Percentiles rank a stretch among this genome's conserved stretches.
Conservation (phyloP, 2,797 vertebrate genomes). For the Numenius phaeopus region DNA sequence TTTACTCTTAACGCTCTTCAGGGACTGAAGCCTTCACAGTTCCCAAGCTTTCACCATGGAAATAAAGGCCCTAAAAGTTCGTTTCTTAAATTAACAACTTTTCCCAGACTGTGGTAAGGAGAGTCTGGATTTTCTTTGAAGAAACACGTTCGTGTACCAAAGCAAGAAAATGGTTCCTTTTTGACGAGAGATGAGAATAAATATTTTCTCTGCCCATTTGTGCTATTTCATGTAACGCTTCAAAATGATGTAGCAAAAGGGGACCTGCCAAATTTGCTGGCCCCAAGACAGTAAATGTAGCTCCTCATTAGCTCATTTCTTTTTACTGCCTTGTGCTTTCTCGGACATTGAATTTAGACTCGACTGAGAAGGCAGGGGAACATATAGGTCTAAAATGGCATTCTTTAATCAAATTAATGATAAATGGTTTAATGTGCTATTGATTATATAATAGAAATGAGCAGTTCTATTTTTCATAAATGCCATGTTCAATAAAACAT, state of each 20-base stretch:
- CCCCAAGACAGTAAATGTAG: not conserved
- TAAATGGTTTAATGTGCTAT: conserved; percentile 77
- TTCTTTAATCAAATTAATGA: conserved; percentile 75
- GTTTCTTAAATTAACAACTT: not conserved
- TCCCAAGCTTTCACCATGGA: not conserved
- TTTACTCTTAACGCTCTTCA: not conserved
- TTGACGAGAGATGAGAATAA: not conserved
- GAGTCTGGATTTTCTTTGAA: not conserved
- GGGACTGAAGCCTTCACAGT: not conserved
- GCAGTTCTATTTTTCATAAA: conserved; percentile 78
- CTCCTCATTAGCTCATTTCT: not conserved
- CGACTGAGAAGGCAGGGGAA: conserved; percentile 3
- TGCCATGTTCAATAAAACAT: conserved; percentile 74
- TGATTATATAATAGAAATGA: conserved; percentile 77
- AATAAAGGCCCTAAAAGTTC: not conserved
- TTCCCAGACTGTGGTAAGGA: not conserved
- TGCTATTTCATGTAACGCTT: not conserved
- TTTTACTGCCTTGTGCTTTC: not conserved
- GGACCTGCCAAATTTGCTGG: not conserved
- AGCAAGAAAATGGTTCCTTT: accelerated
- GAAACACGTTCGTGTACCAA: not conserved
- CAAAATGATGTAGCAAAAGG: not conserved
- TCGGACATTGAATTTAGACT: conserved; percentile 41
- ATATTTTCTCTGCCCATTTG: not conserved
- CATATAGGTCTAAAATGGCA: not conserved